Evolutionary conservation across 53 echinoderm and acorn worm species (phyloP), one percentile per base, ranked within the genome.

Genomic region (Holothuria scabra): DNA sequence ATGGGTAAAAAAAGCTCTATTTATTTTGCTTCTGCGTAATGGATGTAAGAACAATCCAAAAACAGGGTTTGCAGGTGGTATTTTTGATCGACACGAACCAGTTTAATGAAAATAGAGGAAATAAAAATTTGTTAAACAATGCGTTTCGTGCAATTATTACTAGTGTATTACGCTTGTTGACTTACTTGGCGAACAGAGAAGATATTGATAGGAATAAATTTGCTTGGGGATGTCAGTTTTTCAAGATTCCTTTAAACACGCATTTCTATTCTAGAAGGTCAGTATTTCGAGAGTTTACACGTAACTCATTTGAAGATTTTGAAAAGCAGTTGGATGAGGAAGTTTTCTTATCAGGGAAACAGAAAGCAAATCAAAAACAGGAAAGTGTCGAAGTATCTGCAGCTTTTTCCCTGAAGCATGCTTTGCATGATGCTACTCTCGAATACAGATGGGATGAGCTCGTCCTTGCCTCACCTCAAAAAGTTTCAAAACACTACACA

Each of bases 381-480:
- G 56, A 58, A 11, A 59, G 56, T 56, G 29, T 29, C 32, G 82
- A 81, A 81, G 64, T 64, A 12, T 63, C 82, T 26, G 26, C 62
- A 62, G 82, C 62, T 11, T 81, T 81, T 81, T 81, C 82, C 3
- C 82, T 81, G 5, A 61, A 81, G 25, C 41, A 61, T 62, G 62
- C 82, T 24, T 62, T 81, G 16, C 62, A 64, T 24, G 82, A 81
- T 64, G 65, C 65, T 24, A 35, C 64, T 63, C 82, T 63, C 12
- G 82, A 81, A 46, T 81, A 81, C 60, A 35, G 65, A 41, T 81
- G 82, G 82, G 82, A 81, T 2, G 82, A 81, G 23, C 82, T 81
- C 9, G 29, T 63, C 13, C 60, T 81, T 26, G 60, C 82, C 41
- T 81, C 82, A 22, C 82, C 82, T 13, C 37, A 12, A 22, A 81